Evolutionary conservation across 2,888 invertebrate species (phyloP), one percentile per base, ranked within the genome.

Genomic region (Sminthurides aquaticus): DNA sequence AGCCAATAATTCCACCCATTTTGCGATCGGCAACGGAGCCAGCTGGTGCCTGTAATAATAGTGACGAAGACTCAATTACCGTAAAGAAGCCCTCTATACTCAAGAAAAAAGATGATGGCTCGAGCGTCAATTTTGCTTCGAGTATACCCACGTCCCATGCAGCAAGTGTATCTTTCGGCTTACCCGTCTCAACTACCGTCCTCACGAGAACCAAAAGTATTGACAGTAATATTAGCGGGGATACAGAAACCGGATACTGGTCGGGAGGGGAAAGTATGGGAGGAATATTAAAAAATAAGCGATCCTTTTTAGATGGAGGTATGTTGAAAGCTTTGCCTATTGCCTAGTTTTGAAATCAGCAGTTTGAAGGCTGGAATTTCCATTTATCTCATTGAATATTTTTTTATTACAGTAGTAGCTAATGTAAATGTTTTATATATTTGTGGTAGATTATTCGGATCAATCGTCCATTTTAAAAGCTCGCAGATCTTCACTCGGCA

Each of bases 181-280:
- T 67, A 26, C 57, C 63, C 22, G 60, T 56, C 1, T 65, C 67
- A n/a, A 61, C 62, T n/a, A 54, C 67, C 22, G 20, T 63, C 11
- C 49, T 69, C 2, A 66, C 69, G 2, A 55, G 66, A 28, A 65
- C 69, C 5, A 67, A 69, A 63, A 65, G 65, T 58, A 69, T 62
- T 28, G 66, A 67, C 29, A 67, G 69, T 55, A 66, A 66, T 54
- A 34, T 66, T 11, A 66, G 66, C 49, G 63, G 63, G 49, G 69
- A 69, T 25, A 64, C 67, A 24, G 69, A 69, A 59, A 69, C 67
- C 49, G 69, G 69, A 22, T 69, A 67, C 55, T 69, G 69, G 69
- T 67, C 67, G 22, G 67, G 66, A 15, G 66, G 66, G 15, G 67
- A 67, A 27, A 60, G n/a, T 54, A 18, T 28, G n/a, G 60, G 48